These are phyloP conservation scores for Edolisoma coerulescens DNA, from an alignment of 2,113 vertebrate species.

Conservation along the genomic window DNA sequence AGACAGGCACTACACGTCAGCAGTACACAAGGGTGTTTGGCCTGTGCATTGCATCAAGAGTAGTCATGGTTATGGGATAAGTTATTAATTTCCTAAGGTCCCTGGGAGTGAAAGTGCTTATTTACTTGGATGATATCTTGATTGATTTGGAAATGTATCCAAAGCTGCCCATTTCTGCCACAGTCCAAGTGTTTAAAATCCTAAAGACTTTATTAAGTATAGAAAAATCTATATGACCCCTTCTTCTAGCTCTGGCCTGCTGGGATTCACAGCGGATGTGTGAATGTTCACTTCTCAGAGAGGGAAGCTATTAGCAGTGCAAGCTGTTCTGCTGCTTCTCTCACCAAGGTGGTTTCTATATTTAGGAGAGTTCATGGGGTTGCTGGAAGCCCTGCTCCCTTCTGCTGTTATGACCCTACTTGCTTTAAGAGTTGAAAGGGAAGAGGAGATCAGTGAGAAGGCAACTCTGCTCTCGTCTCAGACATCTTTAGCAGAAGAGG, in stretches of 20 bases:
- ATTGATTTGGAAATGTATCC: not conserved
- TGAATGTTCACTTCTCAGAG: not conserved
- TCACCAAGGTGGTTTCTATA: not conserved
- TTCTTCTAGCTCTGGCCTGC: not conserved
- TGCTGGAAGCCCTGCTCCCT: not conserved
- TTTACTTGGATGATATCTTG: not conserved
- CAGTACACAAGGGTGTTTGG: not conserved
- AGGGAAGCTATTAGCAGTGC: not conserved
- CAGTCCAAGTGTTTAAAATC: not conserved
- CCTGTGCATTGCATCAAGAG: not conserved
- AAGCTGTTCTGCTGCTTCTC: not conserved
- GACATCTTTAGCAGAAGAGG: not conserved
- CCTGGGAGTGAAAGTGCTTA: not conserved
- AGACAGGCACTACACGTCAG: not conserved
- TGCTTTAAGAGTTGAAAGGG: not conserved
- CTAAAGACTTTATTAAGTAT: not conserved
- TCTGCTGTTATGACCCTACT: not conserved
- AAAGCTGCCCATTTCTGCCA: not conserved
- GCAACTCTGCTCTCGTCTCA: not conserved
- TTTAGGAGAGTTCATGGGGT: not conserved
- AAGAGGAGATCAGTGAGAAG: not conserved
- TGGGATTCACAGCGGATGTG: not conserved
- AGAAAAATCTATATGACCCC: slow-evolving; percentile 7
- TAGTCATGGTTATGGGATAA: not conserved
- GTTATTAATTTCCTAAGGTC: not conserved